phyloP scores from a whole-genome alignment of 1,140 invertebrate genomes.

The Ceratosolen fusciceps region DNA sequence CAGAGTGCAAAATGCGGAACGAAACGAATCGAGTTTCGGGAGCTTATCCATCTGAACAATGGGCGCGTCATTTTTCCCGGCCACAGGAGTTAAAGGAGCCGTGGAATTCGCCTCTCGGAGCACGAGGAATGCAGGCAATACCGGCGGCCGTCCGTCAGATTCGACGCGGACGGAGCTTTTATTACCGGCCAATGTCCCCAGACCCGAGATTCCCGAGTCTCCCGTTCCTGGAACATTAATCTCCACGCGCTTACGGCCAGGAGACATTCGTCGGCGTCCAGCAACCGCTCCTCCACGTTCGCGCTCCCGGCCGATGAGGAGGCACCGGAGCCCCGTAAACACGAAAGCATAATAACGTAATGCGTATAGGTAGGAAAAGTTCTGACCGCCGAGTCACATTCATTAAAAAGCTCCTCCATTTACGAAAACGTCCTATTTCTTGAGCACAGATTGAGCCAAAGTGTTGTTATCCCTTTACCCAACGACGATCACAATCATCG shows the following conservation, averaged over 20 bases:
- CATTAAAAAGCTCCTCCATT: too few relatives aligned
- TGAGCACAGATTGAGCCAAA: too few relatives aligned
- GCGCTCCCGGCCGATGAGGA: too few relatives aligned
- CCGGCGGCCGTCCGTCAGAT: constrained; percentile 59
- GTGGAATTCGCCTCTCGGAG: neutral
- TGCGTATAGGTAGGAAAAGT: too few relatives aligned
- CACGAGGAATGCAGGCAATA: constrained; percentile 57
- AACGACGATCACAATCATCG: too few relatives aligned
- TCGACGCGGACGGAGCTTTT: constrained; percentile 50
- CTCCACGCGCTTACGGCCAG: constrained; percentile 62
- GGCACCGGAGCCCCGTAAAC: too few relatives aligned
- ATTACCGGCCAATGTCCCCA: neutral
- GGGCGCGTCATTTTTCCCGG: constrained; percentile 1
- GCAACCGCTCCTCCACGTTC: neutral
- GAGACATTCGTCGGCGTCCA: neutral
- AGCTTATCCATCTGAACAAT: neutral
- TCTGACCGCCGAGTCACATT: too few relatives aligned
- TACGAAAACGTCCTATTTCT: too few relatives aligned
- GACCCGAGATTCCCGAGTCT: constrained; percentile 61
- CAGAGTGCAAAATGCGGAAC: neutral
- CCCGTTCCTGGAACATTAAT: constrained; percentile 62
- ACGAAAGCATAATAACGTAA: too few relatives aligned
- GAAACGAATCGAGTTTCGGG: neutral
- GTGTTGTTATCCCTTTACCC: too few relatives aligned
- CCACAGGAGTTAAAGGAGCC: neutral